Percentiles rank a stretch among this genome's conserved stretches.
These are phyloP conservation scores for Motacilla alba DNA, from an alignment of 2,113 vertebrate species.

Conservation along the genomic window DNA sequence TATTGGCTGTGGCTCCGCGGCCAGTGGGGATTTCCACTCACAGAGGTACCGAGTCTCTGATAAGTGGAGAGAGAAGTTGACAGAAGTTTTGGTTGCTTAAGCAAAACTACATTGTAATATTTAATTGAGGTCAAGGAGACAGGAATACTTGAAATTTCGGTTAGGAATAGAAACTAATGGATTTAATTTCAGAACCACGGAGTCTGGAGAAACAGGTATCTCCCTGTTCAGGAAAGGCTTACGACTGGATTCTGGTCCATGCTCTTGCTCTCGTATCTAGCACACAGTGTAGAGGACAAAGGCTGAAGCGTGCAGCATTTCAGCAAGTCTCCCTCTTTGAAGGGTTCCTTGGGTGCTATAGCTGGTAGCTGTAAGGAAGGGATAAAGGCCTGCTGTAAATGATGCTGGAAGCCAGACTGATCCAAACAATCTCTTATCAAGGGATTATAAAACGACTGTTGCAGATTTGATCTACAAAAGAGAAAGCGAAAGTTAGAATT, in stretches of 20 bases:
- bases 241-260: neutral
- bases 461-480: neutral
- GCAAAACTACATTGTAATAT: neutral
- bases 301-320: neutral
- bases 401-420: neutral
- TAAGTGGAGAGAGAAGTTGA: neutral
- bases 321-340: rapidly evolving
- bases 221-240: neutral
- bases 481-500: neutral
- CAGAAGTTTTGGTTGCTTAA: neutral
- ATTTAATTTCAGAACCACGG: slow-evolving; percentile 10
- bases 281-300: neutral
- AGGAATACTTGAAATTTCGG: slow-evolving; percentile 2
- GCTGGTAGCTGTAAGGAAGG: neutral
- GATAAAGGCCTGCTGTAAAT: neutral
- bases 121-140: neutral
- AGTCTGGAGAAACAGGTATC: neutral
- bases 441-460: neutral
- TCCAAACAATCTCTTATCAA: neutral
- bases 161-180: neutral
- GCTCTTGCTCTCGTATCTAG: neutral
- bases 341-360: neutral
- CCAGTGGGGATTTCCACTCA: slow-evolving; percentile 5
- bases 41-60: neutral
- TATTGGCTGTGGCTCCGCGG: slow-evolving; percentile 13